Conservation (phyloP, 92 coral and sea anemone species). For the Siderastrea radians region DNA sequence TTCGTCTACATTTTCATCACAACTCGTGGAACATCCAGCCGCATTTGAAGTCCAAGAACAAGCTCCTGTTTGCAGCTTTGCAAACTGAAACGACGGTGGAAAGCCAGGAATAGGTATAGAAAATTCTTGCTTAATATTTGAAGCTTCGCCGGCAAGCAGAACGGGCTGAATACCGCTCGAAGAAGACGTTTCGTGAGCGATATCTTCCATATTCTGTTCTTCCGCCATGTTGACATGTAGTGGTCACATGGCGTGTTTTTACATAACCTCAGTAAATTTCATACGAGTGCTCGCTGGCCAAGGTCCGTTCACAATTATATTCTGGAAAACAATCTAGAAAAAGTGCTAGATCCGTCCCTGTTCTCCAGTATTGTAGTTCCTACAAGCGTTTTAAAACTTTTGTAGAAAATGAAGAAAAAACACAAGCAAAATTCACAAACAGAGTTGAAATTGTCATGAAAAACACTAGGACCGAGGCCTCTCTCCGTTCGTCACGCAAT, state of each 20-base stretch:
- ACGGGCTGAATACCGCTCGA: not conserved
- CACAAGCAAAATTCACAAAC: no score
- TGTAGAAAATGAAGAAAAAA: no score
- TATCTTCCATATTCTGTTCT: not conserved
- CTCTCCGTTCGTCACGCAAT: no score
- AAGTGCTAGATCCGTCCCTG: not conserved
- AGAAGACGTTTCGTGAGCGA: not conserved
- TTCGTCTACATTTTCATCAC: constrained; percentile 5
- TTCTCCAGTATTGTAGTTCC: not conserved
- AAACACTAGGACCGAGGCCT: no score
- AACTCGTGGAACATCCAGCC: not conserved
- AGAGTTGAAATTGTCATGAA: no score
- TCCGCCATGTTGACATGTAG: constrained; percentile 34
- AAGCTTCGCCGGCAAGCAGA: not conserved
- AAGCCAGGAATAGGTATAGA: constrained; percentile 48
- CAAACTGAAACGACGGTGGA: constrained; percentile 53
- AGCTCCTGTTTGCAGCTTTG: constrained; percentile 48
- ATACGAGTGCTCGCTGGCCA: not conserved
- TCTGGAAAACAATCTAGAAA: not conserved
- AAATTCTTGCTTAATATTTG: not conserved
- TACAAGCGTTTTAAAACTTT: no score
- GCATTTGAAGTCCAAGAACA: constrained; percentile 22
- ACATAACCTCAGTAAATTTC: constrained; percentile 4
- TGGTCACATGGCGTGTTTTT: constrained; percentile 34
- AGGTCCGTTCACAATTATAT: not conserved